Evolutionary conservation across 2,113 vertebrate species (phyloP), one percentile per base, ranked within the genome.

Genomic region (Plestiodon gilberti): DNA sequence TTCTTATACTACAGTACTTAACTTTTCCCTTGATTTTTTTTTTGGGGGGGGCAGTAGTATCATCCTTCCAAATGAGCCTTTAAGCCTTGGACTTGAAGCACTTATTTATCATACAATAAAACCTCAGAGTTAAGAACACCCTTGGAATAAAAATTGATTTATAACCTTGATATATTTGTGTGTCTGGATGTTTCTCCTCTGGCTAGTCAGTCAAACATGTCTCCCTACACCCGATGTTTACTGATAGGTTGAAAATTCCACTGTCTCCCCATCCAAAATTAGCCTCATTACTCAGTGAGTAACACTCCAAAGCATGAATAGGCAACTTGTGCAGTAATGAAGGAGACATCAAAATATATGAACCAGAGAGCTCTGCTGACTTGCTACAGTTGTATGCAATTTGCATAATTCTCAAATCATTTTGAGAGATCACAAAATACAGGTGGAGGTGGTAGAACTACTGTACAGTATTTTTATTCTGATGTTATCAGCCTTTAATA

Each of bases 71-170:
- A 79, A 85, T 85, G 33, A 85, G 28, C 14, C 43, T 78, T 69
- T 85, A 69, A 67, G 64, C n/a, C 11, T 85, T 85, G 65, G 64
- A 43, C 48, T 69, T 9, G 65, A 90, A 22, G 30, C 82, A 69
- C 84, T 52, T 84, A 78, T 71, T 85, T 79, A 78, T 85, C 64
- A 71, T 61, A 14, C 64, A 33, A n/a, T 55, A 78, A 69, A 67
- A 85, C 57, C 75, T 85, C 35, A 22, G 11, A 38, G 52, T 73
- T 61, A 70, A 71, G 48, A 79, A 70, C n/a, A 22, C 30, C n/a
- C 48, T 78, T 48, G 13, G 33, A 85, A 71, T 70, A 79, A 70
- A 70, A 70, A 15, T 43, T 79, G 65, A 78, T 85, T 79, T 78
- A 70, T 69, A 65, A 78, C 10, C 33, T 78, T 30, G 28, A 75